Base-by-base conservation (phyloP, 2,113 vertebrate species). In the Acanthisitta chloris region DNA sequence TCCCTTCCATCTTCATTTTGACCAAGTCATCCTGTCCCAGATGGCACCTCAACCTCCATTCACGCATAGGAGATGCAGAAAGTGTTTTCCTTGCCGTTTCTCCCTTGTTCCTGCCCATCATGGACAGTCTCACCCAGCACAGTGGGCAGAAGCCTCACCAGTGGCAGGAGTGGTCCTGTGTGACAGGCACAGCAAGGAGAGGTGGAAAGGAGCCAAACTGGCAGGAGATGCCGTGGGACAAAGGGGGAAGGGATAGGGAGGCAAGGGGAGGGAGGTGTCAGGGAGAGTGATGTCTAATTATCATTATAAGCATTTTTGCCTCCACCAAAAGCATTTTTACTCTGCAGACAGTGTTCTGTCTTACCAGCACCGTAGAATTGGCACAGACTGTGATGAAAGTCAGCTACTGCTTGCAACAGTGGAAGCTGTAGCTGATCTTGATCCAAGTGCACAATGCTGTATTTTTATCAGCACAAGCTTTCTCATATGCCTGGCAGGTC, bases 91-190 rank as follows among this genome's bases (percentile, higher is more conserved):
- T 36, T 4, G 5, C 33, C 33, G 10, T 12, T 49, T 33, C 54
- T 83, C 11, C 46, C 36, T 36, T 2, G 0, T 17, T 88, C 24
- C 81, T 61, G 33, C 31, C 29, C 0, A 1, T 21, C 24, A 17
- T 21, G 52, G 59, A n/a, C 13, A 58, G 42, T 21, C 34, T 73
- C 28, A 57, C 14, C 8, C 2, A 1, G 8, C 17, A 2, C 2
- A 0, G 23, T 8, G 54, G 40, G n/a, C 79, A 83, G 83, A 36
- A 72, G n/a, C 18, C 8, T 54, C 0, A 1, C 46, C 0, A 0
- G 21, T 6, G 1, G 15, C 3, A 0, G 19, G 42, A 73, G 54
- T 0, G 0, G 21, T 38, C 29, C 80, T 74, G 54, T 2, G 0
- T 62, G 80, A 62, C 38, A 24, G 55, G 59, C 59, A 7, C 46